Evolutionary conservation across 1,140 invertebrate species (phyloP).

Genomic region (Meloidogyne exigua): DNA sequence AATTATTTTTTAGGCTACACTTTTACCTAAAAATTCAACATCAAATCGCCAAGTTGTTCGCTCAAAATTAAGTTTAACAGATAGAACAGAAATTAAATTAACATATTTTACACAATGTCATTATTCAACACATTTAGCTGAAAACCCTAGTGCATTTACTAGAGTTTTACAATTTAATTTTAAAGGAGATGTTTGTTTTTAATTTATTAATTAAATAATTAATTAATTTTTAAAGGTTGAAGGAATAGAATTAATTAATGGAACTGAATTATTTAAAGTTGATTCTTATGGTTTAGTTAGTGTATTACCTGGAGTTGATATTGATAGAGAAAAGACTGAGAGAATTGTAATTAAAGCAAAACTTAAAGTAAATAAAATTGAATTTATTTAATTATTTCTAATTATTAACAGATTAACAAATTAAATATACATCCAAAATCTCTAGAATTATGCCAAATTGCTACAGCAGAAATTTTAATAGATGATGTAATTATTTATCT

Average conservation of each 20-base stretch:
- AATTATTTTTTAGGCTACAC: neutral
- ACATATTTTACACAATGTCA: slow-evolving; percentile 53
- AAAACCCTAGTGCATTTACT: slow-evolving; percentile 45
- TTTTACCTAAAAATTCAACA: neutral
- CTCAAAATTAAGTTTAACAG: slow-evolving; percentile 38
- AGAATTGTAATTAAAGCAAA: slow-evolving; percentile 44
- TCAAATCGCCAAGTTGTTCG: neutral
- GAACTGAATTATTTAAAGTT: slow-evolving; percentile 48
- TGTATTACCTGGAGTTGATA: slow-evolving; percentile 35
- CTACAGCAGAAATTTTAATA: slow-evolving; percentile 41
- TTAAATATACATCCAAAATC: slow-evolving; percentile 43
- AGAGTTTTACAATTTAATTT: slow-evolving; percentile 44
- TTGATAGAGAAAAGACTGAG: slow-evolving; percentile 43
- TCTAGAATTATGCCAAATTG: slow-evolving; percentile 46
- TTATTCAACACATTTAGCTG: slow-evolving; percentile 43
- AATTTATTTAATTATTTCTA: neutral
- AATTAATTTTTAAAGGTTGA: slow-evolving; percentile 37
- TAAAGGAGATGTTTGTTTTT: slow-evolving; percentile 41
- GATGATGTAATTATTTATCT: slow-evolving; percentile 34
- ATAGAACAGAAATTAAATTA: slow-evolving; percentile 41
- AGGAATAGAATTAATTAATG: slow-evolving; percentile 49
- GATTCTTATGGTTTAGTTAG: slow-evolving; percentile 35
- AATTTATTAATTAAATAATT: slow-evolving; percentile 26
- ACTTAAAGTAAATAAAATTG: slow-evolving; percentile 19
- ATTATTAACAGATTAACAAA: neutral